A percentile compares a stretch with the other conserved stretches of the same genome.
phyloP scores from a whole-genome alignment of 1,140 invertebrate species.

The Rhyacophila brunnea region DNA sequence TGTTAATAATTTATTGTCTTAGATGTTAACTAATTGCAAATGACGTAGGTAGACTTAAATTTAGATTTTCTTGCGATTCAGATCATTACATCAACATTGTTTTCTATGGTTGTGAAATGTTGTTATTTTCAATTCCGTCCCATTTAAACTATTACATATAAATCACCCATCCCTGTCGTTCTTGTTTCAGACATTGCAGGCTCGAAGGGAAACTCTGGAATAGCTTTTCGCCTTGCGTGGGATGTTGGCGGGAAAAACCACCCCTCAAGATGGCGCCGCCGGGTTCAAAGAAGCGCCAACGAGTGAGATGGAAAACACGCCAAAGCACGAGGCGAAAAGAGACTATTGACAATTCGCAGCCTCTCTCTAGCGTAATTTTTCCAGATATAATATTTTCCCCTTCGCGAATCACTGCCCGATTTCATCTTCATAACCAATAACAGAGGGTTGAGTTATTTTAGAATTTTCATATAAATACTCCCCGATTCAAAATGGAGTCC shows the following conservation, averaged over 20 bases:
- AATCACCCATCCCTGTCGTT: slow-evolving; percentile 10
- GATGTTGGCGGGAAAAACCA: slow-evolving; percentile 16
- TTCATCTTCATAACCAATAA: neutral
- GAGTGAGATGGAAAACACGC: slow-evolving; percentile 31
- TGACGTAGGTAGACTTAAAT: no score
- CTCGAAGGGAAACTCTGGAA: neutral
- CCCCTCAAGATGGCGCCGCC: slow-evolving; percentile 20
- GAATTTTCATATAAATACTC: neutral
- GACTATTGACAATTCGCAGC: slow-evolving; percentile 11
- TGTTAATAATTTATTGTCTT: no score
- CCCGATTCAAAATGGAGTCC: slow-evolving; percentile 44
- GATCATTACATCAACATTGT: no score
- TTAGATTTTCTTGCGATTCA: no score
- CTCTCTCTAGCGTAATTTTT: slow-evolving; percentile 2
- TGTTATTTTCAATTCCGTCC: no score
- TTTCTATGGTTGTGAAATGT: no score
- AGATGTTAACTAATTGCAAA: no score
- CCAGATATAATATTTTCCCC: slow-evolving; percentile 14
- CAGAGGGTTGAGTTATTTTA: neutral
- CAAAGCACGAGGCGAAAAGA: slow-evolving; percentile 16
- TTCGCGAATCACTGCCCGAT: neutral
- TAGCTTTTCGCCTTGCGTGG: slow-evolving; percentile 5
- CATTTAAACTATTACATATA: no score
- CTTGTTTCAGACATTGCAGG: slow-evolving; percentile 5
- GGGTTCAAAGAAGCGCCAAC: slow-evolving; percentile 17